Conservation (phyloP, 2,797 vertebrate genomes). For the Acridotheres tristis region DNA sequence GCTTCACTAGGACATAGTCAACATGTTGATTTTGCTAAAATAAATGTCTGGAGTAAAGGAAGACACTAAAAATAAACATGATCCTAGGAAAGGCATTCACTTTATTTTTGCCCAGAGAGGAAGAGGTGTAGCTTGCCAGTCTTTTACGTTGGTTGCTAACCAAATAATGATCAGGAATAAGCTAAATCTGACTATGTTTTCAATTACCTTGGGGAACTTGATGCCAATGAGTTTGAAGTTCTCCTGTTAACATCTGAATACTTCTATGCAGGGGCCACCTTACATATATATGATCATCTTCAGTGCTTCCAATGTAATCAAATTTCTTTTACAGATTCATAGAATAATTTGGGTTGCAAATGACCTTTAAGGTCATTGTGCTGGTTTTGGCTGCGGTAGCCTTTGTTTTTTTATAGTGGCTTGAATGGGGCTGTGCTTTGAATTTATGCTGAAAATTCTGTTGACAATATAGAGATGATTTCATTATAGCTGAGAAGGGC, state of each 20-base stretch:
- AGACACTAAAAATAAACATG: slow-evolving; percentile 34
- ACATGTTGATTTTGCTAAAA: slow-evolving; percentile 33
- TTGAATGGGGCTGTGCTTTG: background rate
- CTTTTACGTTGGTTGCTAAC: background rate
- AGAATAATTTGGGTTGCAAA: background rate
- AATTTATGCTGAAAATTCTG: background rate
- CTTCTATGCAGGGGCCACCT: background rate
- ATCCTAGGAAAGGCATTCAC: background rate
- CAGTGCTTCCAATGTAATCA: background rate
- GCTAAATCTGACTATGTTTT: background rate
- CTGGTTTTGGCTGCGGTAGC: background rate
- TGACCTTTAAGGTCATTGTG: background rate
- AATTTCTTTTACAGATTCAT: background rate
- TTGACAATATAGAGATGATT: background rate
- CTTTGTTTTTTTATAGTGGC: background rate
- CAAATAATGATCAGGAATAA: background rate
- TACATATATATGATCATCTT: background rate
- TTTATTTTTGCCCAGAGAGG: slow-evolving; percentile 14
- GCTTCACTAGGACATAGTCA: background rate
- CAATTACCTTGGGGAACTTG: background rate
- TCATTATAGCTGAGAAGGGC: background rate
- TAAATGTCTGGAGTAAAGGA: slow-evolving; percentile 21
- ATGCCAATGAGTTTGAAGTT: background rate
- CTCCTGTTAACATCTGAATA: background rate
- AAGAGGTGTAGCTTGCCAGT: background rate